Evolutionary conservation across 1,140 invertebrate genomes (phyloP).

Genomic region (Capitella teleta): DNA sequence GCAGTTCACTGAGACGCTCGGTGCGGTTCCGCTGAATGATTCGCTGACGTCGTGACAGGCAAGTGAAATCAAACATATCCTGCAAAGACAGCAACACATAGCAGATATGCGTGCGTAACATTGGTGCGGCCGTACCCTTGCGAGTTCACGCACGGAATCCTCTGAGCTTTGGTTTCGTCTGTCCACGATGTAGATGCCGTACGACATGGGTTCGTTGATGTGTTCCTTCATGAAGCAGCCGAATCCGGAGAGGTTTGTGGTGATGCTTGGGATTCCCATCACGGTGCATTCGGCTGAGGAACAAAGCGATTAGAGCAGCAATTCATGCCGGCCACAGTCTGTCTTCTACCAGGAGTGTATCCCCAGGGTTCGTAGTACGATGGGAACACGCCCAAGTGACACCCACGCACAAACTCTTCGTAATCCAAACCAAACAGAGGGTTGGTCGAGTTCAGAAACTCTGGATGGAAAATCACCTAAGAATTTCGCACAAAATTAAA

Average conservation of each 20-base stretch:
- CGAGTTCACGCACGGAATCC: constrained; percentile 83
- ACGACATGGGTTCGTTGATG: constrained; percentile 92
- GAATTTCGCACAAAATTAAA: too few relatives aligned
- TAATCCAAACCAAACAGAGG: constrained; percentile 97
- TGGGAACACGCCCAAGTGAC: constrained; percentile 96
- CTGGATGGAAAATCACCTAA: constrained; percentile 95
- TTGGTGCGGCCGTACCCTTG: constrained; percentile 51
- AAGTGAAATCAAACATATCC: constrained; percentile 85
- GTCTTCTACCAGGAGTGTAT: constrained; percentile 70
- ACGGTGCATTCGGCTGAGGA: constrained; percentile 89
- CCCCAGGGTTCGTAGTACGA: constrained; percentile 99
- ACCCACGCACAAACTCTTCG: constrained; percentile 97
- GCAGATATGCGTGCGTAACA: background rate
- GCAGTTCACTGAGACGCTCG: constrained; percentile 87
- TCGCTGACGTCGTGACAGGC: constrained; percentile 80
- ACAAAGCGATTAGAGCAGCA: background rate
- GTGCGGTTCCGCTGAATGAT: constrained; percentile 97
- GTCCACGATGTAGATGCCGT: constrained; percentile 98
- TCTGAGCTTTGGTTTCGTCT: constrained; percentile 75
- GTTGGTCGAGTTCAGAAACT: constrained; percentile 96
- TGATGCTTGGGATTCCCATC: constrained; percentile 96
- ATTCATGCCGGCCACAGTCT: background rate
- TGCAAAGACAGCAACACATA: too few relatives aligned
- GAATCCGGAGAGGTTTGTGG: constrained; percentile 95
- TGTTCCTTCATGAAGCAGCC: constrained; percentile 99